Evolutionary conservation across 35 echinoderm and acorn worm species (phyloP).

Genomic region (Ophioderma brevispina): DNA sequence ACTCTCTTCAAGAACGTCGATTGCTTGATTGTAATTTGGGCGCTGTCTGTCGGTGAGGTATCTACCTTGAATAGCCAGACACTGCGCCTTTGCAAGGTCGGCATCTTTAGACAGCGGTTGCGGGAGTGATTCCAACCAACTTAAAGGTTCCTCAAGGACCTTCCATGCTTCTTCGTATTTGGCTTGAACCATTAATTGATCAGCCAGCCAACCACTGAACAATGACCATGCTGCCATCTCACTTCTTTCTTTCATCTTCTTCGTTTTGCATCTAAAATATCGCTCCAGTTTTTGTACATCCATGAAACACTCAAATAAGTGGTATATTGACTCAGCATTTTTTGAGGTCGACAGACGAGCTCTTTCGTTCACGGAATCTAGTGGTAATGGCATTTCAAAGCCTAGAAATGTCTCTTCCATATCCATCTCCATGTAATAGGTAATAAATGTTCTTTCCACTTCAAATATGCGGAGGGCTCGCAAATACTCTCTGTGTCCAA

Average conservation of each 20-base stretch:
- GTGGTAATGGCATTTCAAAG: neutral
- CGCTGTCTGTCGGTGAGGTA: neutral
- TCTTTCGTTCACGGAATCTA: neutral
- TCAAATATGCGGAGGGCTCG: constrained; percentile 8
- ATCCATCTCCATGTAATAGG: constrained; percentile 17
- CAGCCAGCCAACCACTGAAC: constrained; percentile 18
- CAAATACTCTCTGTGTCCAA: constrained; percentile 5
- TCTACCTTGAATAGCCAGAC: constrained; percentile 3
- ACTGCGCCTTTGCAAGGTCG: constrained; percentile 7
- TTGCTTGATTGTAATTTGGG: constrained; percentile 16
- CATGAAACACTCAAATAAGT: constrained; percentile 23
- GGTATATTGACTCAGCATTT: neutral
- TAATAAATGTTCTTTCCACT: neutral
- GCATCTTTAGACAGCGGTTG: neutral
- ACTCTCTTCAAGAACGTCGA: neutral
- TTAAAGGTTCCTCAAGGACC: neutral
- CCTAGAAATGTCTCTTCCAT: constrained; percentile 29
- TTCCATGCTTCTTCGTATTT: constrained; percentile 21
- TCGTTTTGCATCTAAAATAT: neutral
- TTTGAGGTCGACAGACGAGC: neutral
- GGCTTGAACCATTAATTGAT: constrained; percentile 11
- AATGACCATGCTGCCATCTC: constrained; percentile 28
- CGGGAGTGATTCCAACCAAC: neutral
- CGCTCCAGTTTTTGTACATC: constrained; percentile 8
- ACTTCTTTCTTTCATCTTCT: neutral